Conservation (phyloP, 2,888 invertebrate species). For the Gandaritis pyraliata region DNA sequence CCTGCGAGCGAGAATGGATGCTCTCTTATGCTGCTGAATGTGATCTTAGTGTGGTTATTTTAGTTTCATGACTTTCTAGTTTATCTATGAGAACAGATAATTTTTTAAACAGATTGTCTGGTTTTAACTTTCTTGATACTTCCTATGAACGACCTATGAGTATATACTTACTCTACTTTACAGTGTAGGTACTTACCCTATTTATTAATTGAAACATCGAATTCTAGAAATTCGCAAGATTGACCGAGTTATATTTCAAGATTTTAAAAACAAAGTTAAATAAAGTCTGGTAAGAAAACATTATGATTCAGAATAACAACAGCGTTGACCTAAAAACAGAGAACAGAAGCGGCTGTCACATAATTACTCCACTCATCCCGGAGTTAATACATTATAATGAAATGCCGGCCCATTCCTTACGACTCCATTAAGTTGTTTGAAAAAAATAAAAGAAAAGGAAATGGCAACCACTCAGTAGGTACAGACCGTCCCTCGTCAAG, state of each 20-base stretch:
- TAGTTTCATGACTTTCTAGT: constrained; percentile 20
- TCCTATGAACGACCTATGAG: too few relatives aligned
- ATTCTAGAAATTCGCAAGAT: too few relatives aligned
- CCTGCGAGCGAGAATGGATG: constrained; percentile 57
- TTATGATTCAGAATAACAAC: constrained; percentile 30
- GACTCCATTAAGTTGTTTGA: constrained; percentile 79
- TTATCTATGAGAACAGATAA: constrained; percentile 8
- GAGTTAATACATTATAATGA: constrained; percentile 76
- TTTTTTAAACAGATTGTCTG: too few relatives aligned
- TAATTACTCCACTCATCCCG: constrained; percentile 57
- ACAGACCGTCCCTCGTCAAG: constrained; percentile 71
- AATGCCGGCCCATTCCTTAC: constrained; percentile 74
- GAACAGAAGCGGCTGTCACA: constrained; percentile 45
- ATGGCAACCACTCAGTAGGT: constrained; percentile 72
- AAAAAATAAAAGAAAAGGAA: constrained; percentile 76
- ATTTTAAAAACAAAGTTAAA: too few relatives aligned
- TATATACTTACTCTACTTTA: too few relatives aligned
- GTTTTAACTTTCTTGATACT: too few relatives aligned
- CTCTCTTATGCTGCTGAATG: constrained; percentile 47
- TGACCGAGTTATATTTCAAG: too few relatives aligned
- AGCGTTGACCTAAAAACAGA: constrained; percentile 36
- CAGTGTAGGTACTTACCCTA: too few relatives aligned
- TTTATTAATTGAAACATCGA: too few relatives aligned
- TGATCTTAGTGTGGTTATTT: constrained; percentile 25
- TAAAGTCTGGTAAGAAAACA: too few relatives aligned